Evolutionary conservation across 1,140 invertebrate genomes (phyloP).

Genomic region (Diachasma alloeum): DNA sequence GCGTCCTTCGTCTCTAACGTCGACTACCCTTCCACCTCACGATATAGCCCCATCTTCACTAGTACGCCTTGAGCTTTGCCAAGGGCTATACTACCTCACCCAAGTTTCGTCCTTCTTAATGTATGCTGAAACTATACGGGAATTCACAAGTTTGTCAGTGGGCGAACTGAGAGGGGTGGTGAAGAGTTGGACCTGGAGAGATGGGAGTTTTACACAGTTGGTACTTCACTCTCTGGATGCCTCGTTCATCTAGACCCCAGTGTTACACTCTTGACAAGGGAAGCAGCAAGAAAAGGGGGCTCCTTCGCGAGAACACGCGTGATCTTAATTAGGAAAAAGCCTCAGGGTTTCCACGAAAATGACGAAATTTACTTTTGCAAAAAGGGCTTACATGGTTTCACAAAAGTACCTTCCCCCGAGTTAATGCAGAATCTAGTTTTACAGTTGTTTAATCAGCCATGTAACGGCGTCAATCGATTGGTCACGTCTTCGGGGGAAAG

Average conservation of each 20-base stretch:
- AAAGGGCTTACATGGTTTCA: neutral
- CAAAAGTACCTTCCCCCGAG: neutral
- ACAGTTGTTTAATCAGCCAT: neutral
- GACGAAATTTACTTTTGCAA: neutral
- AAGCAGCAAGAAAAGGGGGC: neutral
- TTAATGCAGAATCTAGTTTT: neutral
- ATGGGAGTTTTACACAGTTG: slow-evolving; percentile 39
- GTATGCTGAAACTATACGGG: slow-evolving; percentile 61
- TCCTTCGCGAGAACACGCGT: slow-evolving; percentile 54
- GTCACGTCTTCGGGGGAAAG: slow-evolving; percentile 17
- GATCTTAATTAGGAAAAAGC: slow-evolving; percentile 65
- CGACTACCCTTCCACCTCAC: slow-evolving; percentile 32
- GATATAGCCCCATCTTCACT: slow-evolving; percentile 25
- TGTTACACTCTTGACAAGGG: slow-evolving; percentile 26
- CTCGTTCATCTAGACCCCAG: slow-evolving; percentile 15
- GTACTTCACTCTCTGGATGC: slow-evolving; percentile 21
- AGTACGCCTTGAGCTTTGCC: slow-evolving; percentile 36
- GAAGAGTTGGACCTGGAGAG: slow-evolving; percentile 1
- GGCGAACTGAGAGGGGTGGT: slow-evolving; percentile 10
- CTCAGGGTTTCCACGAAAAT: slow-evolving; percentile 42
- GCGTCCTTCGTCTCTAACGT: slow-evolving; percentile 20
- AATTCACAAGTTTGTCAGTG: slow-evolving; percentile 54
- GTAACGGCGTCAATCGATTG: neutral
- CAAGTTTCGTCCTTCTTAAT: slow-evolving; percentile 60
- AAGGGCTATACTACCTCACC: slow-evolving; percentile 57